Percentiles rank a stretch among this genome's conserved stretches.
Evolutionary conservation across 2,113 vertebrate species (phyloP).

Genomic region (Clarias magur): DNA sequence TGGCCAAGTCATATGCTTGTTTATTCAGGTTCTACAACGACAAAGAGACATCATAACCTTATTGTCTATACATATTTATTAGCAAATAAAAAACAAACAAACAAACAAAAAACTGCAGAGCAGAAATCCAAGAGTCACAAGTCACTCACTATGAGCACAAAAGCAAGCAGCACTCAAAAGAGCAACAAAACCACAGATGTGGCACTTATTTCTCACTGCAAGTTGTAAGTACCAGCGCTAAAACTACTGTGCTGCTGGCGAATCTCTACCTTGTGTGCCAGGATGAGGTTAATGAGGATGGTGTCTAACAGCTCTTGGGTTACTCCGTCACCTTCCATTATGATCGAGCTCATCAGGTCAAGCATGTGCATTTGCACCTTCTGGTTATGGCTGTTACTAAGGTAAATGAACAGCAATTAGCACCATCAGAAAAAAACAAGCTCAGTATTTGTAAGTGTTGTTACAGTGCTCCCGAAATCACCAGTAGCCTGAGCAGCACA

Average conservation of each 20-base stretch:
- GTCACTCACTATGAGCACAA: background rate
- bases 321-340: conserved; percentile 98
- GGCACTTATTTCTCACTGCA: background rate
- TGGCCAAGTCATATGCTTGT: conserved; percentile 96
- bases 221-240: background rate
- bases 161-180: background rate
- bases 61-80: background rate
- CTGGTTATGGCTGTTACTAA: conserved; percentile 99
- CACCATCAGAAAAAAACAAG: background rate
- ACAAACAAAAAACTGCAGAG: background rate
- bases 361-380: conserved; percentile 99
- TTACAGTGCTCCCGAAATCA: too few relatives aligned
- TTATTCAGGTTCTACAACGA: conserved; percentile 94
- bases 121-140: background rate
- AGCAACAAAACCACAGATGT: background rate
- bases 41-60: conserved; percentile 1
- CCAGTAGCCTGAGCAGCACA: background rate
- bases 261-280: conserved; percentile 85
- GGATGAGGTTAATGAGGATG: conserved; percentile 99
- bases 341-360: conserved; percentile 99
- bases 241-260: background rate
- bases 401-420: conserved; percentile 23
- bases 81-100: background rate
- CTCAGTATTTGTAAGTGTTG: too few relatives aligned
- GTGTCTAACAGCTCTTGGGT: conserved; percentile 97